phyloP scores from a whole-genome alignment of 1,140 invertebrate genomes.

The Bombus impatiens region DNA sequence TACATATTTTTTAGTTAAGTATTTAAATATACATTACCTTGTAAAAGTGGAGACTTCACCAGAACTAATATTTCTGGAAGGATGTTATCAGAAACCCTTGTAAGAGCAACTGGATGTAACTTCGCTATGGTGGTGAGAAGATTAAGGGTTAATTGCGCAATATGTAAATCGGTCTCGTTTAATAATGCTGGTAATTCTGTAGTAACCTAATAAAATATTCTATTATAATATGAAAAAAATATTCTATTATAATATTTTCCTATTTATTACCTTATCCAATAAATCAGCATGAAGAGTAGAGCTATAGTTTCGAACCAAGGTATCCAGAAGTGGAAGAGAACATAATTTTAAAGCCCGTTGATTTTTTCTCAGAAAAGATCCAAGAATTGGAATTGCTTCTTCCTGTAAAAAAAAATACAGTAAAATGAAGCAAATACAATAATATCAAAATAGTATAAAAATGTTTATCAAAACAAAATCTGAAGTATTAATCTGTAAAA shows the following conservation, averaged over 20 bases:
- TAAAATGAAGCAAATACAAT: neutral
- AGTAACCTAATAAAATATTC: slow-evolving; percentile 82
- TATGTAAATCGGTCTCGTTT: slow-evolving; percentile 97
- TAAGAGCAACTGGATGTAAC: slow-evolving; percentile 87
- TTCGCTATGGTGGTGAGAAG: slow-evolving; percentile 90
- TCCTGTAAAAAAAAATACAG: slow-evolving; percentile 81
- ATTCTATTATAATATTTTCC: neutral
- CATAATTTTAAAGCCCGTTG: slow-evolving; percentile 96
- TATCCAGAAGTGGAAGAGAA: slow-evolving; percentile 95
- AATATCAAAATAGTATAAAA: slow-evolving; percentile 2
- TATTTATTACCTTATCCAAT: slow-evolving; percentile 85
- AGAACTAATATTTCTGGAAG: slow-evolving; percentile 93
- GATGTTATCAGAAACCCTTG: slow-evolving; percentile 86
- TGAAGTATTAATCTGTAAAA: neutral
- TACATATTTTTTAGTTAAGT: neutral
- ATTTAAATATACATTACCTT: slow-evolving; percentile 79
- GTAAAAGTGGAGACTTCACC: slow-evolving; percentile 95
- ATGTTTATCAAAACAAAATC: neutral
- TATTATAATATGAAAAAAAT: neutral
- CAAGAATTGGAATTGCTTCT: slow-evolving; percentile 95
- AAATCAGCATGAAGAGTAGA: slow-evolving; percentile 87
- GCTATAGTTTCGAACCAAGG: slow-evolving; percentile 93
- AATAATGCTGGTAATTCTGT: slow-evolving; percentile 94
- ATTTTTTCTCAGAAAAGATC: slow-evolving; percentile 98
- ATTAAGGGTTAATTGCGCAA: slow-evolving; percentile 94